Evolutionary conservation across 2,888 invertebrate genomes (phyloP).

Genomic region (Eilema sororculum): DNA sequence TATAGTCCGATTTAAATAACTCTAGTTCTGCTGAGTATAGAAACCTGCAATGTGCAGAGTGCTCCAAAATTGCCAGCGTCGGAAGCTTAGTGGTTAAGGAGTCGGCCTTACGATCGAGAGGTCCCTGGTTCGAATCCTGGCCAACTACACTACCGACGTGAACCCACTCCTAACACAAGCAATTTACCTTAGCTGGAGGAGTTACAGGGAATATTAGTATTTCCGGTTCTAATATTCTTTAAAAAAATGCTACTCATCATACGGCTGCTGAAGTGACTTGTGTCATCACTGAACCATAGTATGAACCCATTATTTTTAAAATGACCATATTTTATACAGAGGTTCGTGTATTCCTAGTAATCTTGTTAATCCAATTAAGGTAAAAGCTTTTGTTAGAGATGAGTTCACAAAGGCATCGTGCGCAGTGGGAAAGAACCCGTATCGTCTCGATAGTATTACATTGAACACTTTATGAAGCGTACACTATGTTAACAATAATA

Average conservation of each 20-base stretch:
- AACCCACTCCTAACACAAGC: too few relatives aligned
- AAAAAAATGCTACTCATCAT: background rate
- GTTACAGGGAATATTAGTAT: too few relatives aligned
- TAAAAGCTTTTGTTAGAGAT: constrained; percentile 2
- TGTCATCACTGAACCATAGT: background rate
- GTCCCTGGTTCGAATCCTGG: too few relatives aligned
- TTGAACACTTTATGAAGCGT: background rate
- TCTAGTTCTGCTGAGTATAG: background rate
- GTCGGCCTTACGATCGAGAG: too few relatives aligned
- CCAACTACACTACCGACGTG: too few relatives aligned
- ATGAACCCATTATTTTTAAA: background rate
- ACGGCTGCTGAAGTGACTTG: background rate
- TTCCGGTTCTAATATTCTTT: too few relatives aligned
- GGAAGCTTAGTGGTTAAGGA: too few relatives aligned
- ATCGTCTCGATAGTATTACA: background rate
- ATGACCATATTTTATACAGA: background rate
- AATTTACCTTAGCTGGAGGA: too few relatives aligned
- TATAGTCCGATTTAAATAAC: too few relatives aligned
- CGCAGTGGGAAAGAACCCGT: background rate
- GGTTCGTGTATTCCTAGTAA: background rate
- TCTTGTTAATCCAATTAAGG: constrained; percentile 1
- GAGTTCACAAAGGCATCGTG: background rate
- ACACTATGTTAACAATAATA: background rate
- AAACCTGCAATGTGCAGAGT: background rate
- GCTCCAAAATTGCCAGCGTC: too few relatives aligned